Evolutionary conservation across 2,888 invertebrate species (phyloP), one percentile per base, ranked within the genome.

Genomic region (Scaptomyza flava): DNA sequence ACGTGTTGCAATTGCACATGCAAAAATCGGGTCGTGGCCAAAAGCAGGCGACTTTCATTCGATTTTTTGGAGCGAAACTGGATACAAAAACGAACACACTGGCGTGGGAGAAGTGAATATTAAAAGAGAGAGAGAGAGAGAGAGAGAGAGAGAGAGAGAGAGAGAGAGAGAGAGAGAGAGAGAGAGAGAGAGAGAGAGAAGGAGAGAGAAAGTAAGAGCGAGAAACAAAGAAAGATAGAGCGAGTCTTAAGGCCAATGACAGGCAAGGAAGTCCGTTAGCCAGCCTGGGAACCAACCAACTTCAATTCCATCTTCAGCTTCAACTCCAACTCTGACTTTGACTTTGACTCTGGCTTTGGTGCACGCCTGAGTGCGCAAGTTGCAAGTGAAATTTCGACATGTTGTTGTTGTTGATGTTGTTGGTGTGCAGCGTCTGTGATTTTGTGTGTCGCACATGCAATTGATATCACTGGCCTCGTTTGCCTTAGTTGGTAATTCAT

Each of bases 361-460:
- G 45, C 60, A 68, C 58, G 72, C 68, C 71, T 63, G 57, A 69
- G 59, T 77, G 82, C 72, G 62, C 84, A 60, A 48, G 70, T 57
- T 77, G 62, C 81, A 77, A 83, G 89, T 84, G 82, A 89, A 89
- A 89, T 81, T 81, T 83, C 60, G 53, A 38, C 23, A 23, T 43
- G 20, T 31, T 34, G n/a, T 23, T 27, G 50, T 33, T 41, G 34
- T 33, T 50, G 38, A n/a, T 62, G 31, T 9, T 23, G 47, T 11
- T 47, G 73, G 12, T 59, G 50, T 52, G 52, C 45, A 62, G 69
- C 59, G 69, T 64, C 68, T 77, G 83, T 85, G 81, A 77, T 82
- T 85, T 89, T 75, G 81, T 85, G 72, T 85, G 85, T 89, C 88
- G 88, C 87, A 86, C 87, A 86, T 87, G 89, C 89, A 87, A 84